Evolutionary conservation across 2,888 invertebrate genomes (phyloP).

Genomic region (Eupithecia abbreviata): DNA sequence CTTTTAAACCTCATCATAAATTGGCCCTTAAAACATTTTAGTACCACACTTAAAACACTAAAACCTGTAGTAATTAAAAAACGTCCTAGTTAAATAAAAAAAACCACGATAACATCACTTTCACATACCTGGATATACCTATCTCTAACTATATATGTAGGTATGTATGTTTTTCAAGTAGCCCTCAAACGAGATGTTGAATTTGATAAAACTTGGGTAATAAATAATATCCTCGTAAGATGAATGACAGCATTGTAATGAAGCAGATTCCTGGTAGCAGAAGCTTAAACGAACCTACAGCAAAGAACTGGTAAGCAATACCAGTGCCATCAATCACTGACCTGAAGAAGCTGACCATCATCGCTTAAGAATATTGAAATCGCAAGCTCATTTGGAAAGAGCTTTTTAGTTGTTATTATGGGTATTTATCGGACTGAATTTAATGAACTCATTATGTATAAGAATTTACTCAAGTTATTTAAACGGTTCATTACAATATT

Average conservation of each 20-base stretch:
- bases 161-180: too few relatives aligned
- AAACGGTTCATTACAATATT: neutral
- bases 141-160: too few relatives aligned
- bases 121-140: too few relatives aligned
- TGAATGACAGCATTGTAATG: conserved; percentile 10
- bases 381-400: neutral
- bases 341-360: conserved; percentile 49
- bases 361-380: conserved; percentile 51
- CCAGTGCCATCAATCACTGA: conserved; percentile 49
- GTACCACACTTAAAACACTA: too few relatives aligned
- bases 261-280: conserved; percentile 10
- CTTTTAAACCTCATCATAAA: too few relatives aligned
- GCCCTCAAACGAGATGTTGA: neutral
- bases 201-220: neutral
- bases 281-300: conserved; percentile 6
- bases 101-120: too few relatives aligned
- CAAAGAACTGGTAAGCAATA: conserved; percentile 25
- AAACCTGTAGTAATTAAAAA: too few relatives aligned
- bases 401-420: neutral
- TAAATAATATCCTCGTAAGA: neutral
- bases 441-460: neutral
- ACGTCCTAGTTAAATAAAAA: too few relatives aligned
- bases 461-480: neutral
- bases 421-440: neutral
- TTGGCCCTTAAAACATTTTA: too few relatives aligned